A percentile compares a stretch with the other conserved stretches of the same genome.
These are phyloP conservation scores for Hermaeophaga mercurialis DNA, from an alignment of 2,888 invertebrate genomes.

Conservation along the genomic window DNA sequence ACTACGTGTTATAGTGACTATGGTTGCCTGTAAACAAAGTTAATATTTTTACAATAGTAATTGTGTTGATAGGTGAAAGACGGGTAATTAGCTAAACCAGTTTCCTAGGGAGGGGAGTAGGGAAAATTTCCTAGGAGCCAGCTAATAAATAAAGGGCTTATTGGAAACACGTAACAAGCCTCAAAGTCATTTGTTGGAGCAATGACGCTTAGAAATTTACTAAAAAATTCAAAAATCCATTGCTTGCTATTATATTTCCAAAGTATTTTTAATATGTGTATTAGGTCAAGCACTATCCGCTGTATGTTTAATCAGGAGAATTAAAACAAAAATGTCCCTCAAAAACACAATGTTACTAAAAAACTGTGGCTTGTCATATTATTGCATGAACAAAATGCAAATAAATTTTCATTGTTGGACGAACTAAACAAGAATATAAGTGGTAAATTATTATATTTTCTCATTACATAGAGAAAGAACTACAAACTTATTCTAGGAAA, in stretches of 20 bases:
- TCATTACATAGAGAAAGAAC: not conserved
- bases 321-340: not conserved
- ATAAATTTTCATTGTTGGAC: not conserved
- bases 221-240: not conserved
- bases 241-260: not conserved
- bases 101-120: no score
- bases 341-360: not conserved
- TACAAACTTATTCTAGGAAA: no score
- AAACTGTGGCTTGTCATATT: not conserved
- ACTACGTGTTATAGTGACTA: no score
- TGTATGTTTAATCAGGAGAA: not conserved
- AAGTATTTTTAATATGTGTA: not conserved
- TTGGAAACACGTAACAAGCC: not conserved
- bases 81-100: no score
- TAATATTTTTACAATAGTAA: no score
- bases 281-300: not conserved
- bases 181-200: not conserved
- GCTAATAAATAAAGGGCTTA: constrained; percentile 1
- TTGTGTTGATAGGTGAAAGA: no score
- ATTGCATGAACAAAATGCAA: not conserved
- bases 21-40: no score
- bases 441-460: not conserved
- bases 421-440: not conserved
- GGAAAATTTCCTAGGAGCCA: no score
- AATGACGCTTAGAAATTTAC: not conserved